These are phyloP conservation scores for Dasyurus viverrinus DNA, from an alignment of 2,113 vertebrate genomes.

Conservation along the genomic window DNA sequence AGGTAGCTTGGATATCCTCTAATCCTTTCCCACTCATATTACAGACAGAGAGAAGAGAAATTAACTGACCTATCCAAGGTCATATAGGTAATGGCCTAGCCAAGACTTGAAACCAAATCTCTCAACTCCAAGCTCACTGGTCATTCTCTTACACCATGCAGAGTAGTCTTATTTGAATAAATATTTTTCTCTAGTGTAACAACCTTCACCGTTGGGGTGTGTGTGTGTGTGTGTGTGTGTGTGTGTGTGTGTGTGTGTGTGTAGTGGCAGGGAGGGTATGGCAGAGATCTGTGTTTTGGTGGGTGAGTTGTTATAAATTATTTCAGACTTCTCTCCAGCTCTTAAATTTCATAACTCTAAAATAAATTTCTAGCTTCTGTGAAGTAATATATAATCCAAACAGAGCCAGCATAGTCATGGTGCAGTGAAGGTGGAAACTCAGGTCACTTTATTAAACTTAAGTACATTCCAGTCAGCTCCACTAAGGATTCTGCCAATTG, in stretches of 20 bases:
- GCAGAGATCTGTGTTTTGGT: background rate
- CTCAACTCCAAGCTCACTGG: background rate
- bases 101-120: background rate
- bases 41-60: background rate
- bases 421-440: constrained; percentile 25
- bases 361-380: background rate
- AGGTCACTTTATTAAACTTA: background rate
- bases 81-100: background rate
- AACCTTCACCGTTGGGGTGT: background rate
- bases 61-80: background rate
- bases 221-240: no score
- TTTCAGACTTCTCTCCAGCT: background rate
- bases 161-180: background rate
- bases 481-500: background rate
- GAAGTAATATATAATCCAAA: background rate
- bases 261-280: rapidly evolving
- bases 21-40: background rate
- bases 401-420: background rate
- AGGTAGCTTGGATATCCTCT: background rate
- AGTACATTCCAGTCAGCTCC: background rate
- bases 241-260: no score
- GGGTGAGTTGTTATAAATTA: background rate
- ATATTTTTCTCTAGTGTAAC: background rate
- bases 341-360: background rate
- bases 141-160: background rate